Conservation (phyloP, 2,888 invertebrate genomes). For the Napeogenes sylphis region DNA sequence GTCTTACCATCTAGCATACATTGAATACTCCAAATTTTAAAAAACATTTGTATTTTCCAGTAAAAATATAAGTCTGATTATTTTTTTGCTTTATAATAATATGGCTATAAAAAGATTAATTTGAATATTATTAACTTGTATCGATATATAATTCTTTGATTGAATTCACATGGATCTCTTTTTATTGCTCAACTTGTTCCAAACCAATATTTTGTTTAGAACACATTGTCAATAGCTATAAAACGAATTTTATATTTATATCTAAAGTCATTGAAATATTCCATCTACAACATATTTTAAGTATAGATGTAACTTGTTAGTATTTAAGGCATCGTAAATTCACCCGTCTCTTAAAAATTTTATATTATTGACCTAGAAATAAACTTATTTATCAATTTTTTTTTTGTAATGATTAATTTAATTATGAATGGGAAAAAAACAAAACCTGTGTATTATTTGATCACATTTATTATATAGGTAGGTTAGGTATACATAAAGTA, state of each 20-base stretch:
- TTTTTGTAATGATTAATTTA: conserved; percentile 70
- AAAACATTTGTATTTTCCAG: background rate
- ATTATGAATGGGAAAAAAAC: conserved; percentile 69
- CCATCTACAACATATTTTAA: conserved; percentile 75
- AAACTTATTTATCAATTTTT: conserved; percentile 75
- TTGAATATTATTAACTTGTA: background rate
- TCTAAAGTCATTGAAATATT: conserved; percentile 57
- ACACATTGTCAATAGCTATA: conserved; percentile 8
- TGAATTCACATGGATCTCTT: conserved; percentile 45
- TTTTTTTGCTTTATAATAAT: background rate
- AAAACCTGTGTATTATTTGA: conserved; percentile 49
- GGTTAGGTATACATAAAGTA: conserved; percentile 22
- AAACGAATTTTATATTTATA: conserved; percentile 16
- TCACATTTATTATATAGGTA: conserved; percentile 60
- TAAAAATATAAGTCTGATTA: background rate
- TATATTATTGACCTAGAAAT: conserved; percentile 77
- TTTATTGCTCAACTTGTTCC: conserved; percentile 37
- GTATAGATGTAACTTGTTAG: conserved; percentile 65
- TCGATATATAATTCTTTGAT: background rate
- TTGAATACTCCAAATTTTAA: background rate
- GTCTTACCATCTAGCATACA: no score
- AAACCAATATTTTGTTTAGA: conserved; percentile 12
- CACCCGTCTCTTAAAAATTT: conserved; percentile 77
- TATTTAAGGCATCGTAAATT: conserved; percentile 71
- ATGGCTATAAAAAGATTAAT: background rate